phyloP scores from a whole-genome alignment of 2,888 invertebrate species.

The Didymodactylos carnosus region DNA sequence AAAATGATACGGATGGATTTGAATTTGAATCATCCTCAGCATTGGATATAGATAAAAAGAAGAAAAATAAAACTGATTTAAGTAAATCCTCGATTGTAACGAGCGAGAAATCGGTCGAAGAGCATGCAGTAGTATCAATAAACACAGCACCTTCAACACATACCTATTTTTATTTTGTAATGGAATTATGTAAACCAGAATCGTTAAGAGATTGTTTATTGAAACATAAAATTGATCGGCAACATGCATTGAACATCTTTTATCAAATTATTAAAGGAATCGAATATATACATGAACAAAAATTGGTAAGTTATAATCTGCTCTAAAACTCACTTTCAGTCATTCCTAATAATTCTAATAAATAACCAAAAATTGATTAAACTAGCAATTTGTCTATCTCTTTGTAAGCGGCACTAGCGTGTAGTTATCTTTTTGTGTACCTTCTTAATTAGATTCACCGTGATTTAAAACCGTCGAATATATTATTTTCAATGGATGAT shows the following conservation, averaged over 20 bases:
- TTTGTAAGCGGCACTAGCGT: no score
- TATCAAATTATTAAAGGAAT: background rate
- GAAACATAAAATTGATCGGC: background rate
- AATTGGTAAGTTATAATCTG: background rate
- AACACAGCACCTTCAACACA: background rate
- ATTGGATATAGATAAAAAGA: background rate
- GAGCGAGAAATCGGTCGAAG: no score
- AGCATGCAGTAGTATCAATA: no score
- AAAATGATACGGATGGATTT: background rate
- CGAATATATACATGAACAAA: background rate
- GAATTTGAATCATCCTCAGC: background rate
- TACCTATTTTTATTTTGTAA: constrained; percentile 32
- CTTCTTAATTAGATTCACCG: constrained; percentile 76
- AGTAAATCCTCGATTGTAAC: no score
- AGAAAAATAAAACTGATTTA: background rate
- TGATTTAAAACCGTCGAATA: constrained; percentile 80
- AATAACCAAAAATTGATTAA: no score
- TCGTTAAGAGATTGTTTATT: constrained; percentile 68
- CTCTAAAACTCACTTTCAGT: background rate
- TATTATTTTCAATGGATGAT: constrained; percentile 74
- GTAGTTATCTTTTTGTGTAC: no score
- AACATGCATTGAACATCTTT: background rate
- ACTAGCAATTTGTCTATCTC: no score
- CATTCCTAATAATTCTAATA: background rate
- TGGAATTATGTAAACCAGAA: constrained; percentile 52